Evolutionary conservation across 2,888 invertebrate species (phyloP).

Genomic region (Smittia sp.): DNA sequence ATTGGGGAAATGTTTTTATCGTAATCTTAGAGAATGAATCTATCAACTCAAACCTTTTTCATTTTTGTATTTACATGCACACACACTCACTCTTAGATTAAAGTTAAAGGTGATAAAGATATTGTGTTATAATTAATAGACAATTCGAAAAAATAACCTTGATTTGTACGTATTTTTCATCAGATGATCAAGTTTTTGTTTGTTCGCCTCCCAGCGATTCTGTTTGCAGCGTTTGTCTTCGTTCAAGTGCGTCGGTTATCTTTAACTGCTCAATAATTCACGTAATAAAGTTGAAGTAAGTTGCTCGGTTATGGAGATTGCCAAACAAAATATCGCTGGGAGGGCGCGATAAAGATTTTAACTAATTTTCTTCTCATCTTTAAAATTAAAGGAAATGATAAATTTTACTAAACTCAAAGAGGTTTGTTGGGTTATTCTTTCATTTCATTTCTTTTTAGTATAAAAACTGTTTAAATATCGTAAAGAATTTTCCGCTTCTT

Average conservation of each 20-base stretch:
- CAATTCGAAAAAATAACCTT: conserved; percentile 42
- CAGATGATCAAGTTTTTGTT: conserved; percentile 61
- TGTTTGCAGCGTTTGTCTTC: neutral
- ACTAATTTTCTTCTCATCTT: neutral
- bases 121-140: conserved; percentile 31
- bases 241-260: neutral
- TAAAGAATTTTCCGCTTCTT: neutral
- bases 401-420: neutral
- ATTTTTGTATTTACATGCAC: neutral
- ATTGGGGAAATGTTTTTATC: no score
- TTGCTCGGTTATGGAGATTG: neutral
- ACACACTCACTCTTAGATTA: conserved; percentile 7
- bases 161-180: conserved; percentile 69
- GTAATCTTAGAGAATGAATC: no score
- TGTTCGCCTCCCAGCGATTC: conserved; percentile 43
- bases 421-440: neutral
- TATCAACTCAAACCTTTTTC: conserved; percentile 23
- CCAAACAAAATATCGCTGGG: neutral
- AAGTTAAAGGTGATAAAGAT: conserved; percentile 25
- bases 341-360: neutral
- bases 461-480: neutral
- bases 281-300: neutral
- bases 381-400: neutral
- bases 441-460: neutral
- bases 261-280: neutral